Evolutionary conservation across 2,797 vertebrate genomes (phyloP), one percentile per base, ranked within the genome.

Genomic region (Octomys mimax): DNA sequence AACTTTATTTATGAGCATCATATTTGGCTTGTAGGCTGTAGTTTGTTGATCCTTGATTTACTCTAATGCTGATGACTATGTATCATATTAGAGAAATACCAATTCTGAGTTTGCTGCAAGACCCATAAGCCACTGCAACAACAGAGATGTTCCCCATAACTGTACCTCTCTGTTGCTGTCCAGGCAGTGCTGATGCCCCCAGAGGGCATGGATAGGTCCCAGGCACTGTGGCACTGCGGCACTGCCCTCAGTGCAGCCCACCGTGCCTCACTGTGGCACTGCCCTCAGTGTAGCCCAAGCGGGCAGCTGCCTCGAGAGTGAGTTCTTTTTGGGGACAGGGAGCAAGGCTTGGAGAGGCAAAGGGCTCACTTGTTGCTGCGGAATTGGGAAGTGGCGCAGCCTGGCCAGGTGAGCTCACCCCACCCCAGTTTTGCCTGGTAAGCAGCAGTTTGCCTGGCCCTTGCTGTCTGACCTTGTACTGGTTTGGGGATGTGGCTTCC

Each of bases 261-360:
- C 39, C 39, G 39, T 39, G 39, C 39, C 39, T 39, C 3, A 57
- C n/a, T 46, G 9, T 73, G 14, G 3, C 81, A 62, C 21, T 24
- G 42, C 16, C 71, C 33, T 92, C 28, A 49, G 9, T 78, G 2
- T 59, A 46, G 31, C 3, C 36, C 8, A 59, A 1, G 28, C 12
- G 71, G 31, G 6, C 3, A 46, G 9, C 36, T 42, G 31, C 6
- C 42, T 0, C 68, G 49, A 75, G 70, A 59, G 52, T 33, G 59
- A 52, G 39, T 4, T 95, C 10, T 87, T 82, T 95, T 87, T 21
- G 86, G 39, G 80, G 39, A 28, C 10, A 95, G 52, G 82, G 95
- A 75, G 31, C 36, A 49, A 97, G 31, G 21, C 42, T 24, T 3
- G 8, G 28, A 59, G 42, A 87, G 22, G 2, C 1, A 26, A 89